Conservation (phyloP, 2,113 vertebrate genomes). For the Astatotilapia flaviijosephi region DNA sequence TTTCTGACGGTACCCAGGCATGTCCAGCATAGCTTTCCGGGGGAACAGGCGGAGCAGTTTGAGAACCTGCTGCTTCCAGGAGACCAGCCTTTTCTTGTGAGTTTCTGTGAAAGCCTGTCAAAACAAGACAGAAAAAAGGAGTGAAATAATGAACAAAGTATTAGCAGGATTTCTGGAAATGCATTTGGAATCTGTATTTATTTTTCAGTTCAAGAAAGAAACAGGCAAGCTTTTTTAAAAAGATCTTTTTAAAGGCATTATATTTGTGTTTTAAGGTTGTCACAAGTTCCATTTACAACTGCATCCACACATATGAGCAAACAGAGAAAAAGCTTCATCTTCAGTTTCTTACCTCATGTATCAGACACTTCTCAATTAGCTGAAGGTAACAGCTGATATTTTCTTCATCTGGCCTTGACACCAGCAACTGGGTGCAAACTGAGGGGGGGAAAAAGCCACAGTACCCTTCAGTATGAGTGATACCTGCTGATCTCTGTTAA, state of each 20-base stretch:
- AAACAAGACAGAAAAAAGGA: neutral
- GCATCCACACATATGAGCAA: neutral
- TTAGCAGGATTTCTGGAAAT: neutral
- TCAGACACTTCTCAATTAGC: slow-evolving; percentile 90
- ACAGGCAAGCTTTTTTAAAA: neutral
- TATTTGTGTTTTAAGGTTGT: neutral
- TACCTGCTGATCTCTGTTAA: neutral
- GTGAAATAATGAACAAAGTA: neutral
- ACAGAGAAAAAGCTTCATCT: neutral
- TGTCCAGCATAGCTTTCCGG: slow-evolving; percentile 85
- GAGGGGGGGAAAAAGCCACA: neutral
- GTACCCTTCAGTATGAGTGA: neutral
- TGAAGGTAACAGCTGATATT: slow-evolving; percentile 94
- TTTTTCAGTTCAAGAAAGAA: neutral
- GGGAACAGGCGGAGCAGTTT: slow-evolving; percentile 89
- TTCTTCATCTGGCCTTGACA: slow-evolving; percentile 91
- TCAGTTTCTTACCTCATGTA: slow-evolving; percentile 78
- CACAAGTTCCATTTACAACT: neutral
- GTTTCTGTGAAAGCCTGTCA: slow-evolving; percentile 89
- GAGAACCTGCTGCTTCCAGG: slow-evolving; percentile 95
- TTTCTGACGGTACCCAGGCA: slow-evolving; percentile 88
- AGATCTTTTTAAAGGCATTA: neutral
- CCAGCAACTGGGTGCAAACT: slow-evolving; percentile 92
- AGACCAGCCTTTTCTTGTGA: slow-evolving; percentile 87
- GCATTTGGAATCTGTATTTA: neutral